phyloP scores from a whole-genome alignment of 2,888 invertebrate genomes.

The Masnerella sp. region DNA sequence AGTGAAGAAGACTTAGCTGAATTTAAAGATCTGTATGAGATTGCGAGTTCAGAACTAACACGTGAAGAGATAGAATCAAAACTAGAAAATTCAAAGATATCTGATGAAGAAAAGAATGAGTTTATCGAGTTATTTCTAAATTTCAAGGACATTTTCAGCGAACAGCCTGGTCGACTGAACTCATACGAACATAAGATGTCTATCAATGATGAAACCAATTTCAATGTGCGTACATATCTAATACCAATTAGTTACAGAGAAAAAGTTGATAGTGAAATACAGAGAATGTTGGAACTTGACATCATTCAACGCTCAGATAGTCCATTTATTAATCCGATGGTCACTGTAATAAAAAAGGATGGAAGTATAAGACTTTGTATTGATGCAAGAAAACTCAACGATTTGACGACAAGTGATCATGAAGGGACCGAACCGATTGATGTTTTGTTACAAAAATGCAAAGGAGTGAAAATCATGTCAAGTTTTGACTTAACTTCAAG shows the following conservation, averaged over 20 bases:
- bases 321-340: not conserved
- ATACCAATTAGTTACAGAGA: slow-evolving; percentile 1
- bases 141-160: too few relatives aligned
- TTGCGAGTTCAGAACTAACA: too few relatives aligned
- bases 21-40: too few relatives aligned
- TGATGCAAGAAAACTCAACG: slow-evolving; percentile 8
- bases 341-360: slow-evolving; percentile 1
- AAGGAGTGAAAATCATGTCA: not conserved
- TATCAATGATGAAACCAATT: not conserved
- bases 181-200: not conserved
- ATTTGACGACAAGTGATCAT: not conserved
- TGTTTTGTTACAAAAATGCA: not conserved
- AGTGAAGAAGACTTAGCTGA: too few relatives aligned
- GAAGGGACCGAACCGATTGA: slow-evolving; percentile 4
- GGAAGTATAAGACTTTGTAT: not conserved
- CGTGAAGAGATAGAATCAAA: too few relatives aligned
- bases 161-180: too few relatives aligned
- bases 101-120: not conserved
- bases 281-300: not conserved
- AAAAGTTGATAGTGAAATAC: not conserved
- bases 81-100: too few relatives aligned
- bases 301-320: not conserved
- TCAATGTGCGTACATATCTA: not conserved
- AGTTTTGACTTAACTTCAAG: not conserved
- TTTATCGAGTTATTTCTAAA: not conserved